Evolutionary conservation across 2,797 vertebrate genomes (phyloP).

Genomic region (Crenichthys baileyi): DNA sequence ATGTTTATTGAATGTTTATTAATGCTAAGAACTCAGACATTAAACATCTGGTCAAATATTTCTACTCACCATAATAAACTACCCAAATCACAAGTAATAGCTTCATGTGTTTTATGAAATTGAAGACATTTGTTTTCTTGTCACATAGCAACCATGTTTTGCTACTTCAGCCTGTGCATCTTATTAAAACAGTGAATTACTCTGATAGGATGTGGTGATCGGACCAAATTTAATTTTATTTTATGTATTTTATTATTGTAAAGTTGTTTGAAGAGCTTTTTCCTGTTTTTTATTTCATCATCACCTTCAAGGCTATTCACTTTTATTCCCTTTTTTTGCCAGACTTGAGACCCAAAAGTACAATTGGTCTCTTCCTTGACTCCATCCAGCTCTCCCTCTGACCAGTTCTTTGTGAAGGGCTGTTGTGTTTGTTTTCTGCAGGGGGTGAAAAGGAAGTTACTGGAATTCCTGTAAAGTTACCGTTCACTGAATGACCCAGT

Average conservation of each 20-base stretch:
- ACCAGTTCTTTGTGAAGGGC: constrained; percentile 49
- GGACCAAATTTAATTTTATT: not conserved
- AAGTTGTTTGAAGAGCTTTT: constrained; percentile 6
- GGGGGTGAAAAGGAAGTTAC: constrained; percentile 61
- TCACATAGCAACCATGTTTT: not conserved
- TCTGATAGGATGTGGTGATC: not conserved
- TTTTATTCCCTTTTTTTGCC: constrained; percentile 10
- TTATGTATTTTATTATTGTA: constrained; percentile 13
- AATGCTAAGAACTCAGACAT: not conserved
- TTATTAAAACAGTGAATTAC: not conserved
- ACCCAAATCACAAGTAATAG: not conserved
- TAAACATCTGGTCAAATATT: not conserved
- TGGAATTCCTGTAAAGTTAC: constrained; percentile 59
- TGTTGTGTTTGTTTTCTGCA: constrained; percentile 63
- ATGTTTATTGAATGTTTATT: constrained; percentile 1
- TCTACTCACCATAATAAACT: not conserved
- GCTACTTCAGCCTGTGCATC: not conserved
- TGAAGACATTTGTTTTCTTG: constrained; percentile 2
- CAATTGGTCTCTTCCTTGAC: constrained; percentile 30
- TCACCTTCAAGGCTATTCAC: constrained; percentile 1
- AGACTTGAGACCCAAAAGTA: constrained; percentile 35
- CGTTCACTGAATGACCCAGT: constrained; percentile 60
- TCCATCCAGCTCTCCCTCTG: not conserved
- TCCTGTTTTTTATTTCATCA: constrained; percentile 13
- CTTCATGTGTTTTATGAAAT: not conserved